Base-by-base conservation (phyloP, 2,113 vertebrate genomes). In the Regulus satrapa region DNA sequence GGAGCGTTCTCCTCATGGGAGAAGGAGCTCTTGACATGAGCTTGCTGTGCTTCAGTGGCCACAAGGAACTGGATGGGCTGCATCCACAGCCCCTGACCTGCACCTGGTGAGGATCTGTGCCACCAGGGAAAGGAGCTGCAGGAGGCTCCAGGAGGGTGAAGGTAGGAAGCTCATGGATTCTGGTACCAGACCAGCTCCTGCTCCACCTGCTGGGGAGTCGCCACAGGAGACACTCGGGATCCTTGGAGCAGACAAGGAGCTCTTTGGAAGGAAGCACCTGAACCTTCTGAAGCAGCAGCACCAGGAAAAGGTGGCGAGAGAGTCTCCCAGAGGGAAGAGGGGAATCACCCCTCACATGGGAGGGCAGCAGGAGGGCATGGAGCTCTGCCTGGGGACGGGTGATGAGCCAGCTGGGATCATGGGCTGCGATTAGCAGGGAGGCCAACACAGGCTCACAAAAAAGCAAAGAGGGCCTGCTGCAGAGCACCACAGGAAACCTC, bases 271-370 rank as follows among this genome's bases (percentile, higher is more conserved):
- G 3, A 64, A 69, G 40, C 28, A 40, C 40, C 25, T 1, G 2
- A 55, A 38, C 13, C 20, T 45, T 38, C 23, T n/a, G n/a, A 64
- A 45, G 32, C 14, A 51, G 56, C 36, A 80, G 74, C 38, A 82
- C 17, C 45, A 59, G 32, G 21, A 77, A 23, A 31, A 68, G n/a
- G 29, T 6, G 9, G 25, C 34, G 46, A 76, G 62, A 71, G 17
- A 71, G 4, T 49, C 32, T 12, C 21, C 18, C 49, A n/a, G 0
- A 11, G 43, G 1, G 3, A 52, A 48, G 36, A 36, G 14, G 26
- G 56, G 36, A 82, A 85, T 43, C 1, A 0, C 14, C 29, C 17
- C 23, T 73, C 48, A 18, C 0, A 1, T 1, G 6, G 14, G 46
- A 45, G 36, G 36, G 25, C 25, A 67, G 41, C 69, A 56, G 59